A percentile compares a stretch with the other conserved stretches of the same genome.
Conservation (phyloP, 2,888 invertebrate species). For the Mycalesis mineus region DNA sequence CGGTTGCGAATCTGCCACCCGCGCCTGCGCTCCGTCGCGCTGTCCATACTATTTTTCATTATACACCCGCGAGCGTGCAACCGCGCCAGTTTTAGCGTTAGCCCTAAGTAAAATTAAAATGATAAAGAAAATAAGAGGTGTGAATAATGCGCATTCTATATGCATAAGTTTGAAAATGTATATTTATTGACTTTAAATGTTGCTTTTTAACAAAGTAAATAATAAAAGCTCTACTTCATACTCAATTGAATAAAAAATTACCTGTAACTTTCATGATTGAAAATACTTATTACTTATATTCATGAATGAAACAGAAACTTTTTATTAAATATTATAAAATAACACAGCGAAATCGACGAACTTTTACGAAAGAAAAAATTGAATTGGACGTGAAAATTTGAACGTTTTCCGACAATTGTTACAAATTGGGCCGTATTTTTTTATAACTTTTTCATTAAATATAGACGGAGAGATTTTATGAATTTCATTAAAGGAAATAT, state of each 20-base stretch:
- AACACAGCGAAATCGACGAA: background rate
- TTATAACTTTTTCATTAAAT: background rate
- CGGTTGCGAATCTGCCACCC: too few relatives aligned
- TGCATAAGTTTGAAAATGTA: too few relatives aligned
- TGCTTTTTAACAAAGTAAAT: too few relatives aligned
- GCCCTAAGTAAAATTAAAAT: too few relatives aligned
- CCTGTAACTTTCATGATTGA: background rate
- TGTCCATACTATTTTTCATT: too few relatives aligned
- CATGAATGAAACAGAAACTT: background rate
- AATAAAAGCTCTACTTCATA: too few relatives aligned
- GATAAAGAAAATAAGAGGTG: too few relatives aligned
- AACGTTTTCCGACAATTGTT: background rate
- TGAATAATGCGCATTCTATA: too few relatives aligned
- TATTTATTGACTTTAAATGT: too few relatives aligned
- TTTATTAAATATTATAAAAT: background rate
- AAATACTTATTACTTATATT: background rate
- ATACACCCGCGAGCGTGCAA: too few relatives aligned
- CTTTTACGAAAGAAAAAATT: background rate
- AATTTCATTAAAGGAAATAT: background rate
- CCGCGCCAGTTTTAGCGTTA: too few relatives aligned
- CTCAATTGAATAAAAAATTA: background rate
- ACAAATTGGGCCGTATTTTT: background rate
- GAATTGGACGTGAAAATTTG: constrained; percentile 1
- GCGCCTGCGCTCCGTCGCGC: too few relatives aligned
- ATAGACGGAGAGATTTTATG: background rate